A percentile compares a stretch with the other conserved stretches of the same genome.
Conservation (phyloP, 2,888 invertebrate genomes). For the Caenorhabditis uteleia region DNA sequence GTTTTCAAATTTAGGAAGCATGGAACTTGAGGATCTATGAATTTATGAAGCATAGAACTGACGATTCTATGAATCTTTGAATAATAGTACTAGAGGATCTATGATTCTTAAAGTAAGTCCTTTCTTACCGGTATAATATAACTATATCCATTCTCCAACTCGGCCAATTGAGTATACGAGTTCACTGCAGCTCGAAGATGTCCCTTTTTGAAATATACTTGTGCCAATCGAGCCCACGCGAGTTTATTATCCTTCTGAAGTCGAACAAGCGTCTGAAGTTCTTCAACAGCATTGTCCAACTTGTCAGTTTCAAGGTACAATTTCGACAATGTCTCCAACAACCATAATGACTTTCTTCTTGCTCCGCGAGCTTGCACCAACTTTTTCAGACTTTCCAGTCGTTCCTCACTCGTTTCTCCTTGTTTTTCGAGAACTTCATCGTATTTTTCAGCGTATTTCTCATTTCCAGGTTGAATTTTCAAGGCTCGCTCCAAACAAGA, state of each 20-base stretch:
- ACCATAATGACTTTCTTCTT: conserved; percentile 26
- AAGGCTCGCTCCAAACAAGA: conserved; percentile 43
- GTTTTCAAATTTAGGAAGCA: too few relatives aligned
- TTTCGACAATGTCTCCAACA: conserved; percentile 30
- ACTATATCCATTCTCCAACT: conserved; percentile 25
- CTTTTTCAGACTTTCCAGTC: conserved; percentile 10
- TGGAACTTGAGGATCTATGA: too few relatives aligned
- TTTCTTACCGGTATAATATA: conserved; percentile 36
- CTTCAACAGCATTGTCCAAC: conserved; percentile 33
- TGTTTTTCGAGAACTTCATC: conserved; percentile 21
- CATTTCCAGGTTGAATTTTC: conserved; percentile 30
- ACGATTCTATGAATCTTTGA: background rate
- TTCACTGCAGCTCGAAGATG: conserved; percentile 40
- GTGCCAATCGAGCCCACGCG: conserved; percentile 37
- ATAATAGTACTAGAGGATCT: background rate
- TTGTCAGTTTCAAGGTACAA: conserved; percentile 20
- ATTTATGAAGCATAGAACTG: too few relatives aligned
- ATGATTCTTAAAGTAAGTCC: background rate
- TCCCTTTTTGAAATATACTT: conserved; percentile 38
- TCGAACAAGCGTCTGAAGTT: conserved; percentile 39
- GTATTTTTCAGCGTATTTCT: conserved; percentile 36
- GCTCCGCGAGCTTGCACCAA: background rate
- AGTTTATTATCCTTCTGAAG: conserved; percentile 18
- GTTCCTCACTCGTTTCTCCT: conserved; percentile 1
- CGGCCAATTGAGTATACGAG: conserved; percentile 36